These are phyloP conservation scores for Halictus rubicundus DNA, from an alignment of 1,140 invertebrate species.

Conservation along the genomic window DNA sequence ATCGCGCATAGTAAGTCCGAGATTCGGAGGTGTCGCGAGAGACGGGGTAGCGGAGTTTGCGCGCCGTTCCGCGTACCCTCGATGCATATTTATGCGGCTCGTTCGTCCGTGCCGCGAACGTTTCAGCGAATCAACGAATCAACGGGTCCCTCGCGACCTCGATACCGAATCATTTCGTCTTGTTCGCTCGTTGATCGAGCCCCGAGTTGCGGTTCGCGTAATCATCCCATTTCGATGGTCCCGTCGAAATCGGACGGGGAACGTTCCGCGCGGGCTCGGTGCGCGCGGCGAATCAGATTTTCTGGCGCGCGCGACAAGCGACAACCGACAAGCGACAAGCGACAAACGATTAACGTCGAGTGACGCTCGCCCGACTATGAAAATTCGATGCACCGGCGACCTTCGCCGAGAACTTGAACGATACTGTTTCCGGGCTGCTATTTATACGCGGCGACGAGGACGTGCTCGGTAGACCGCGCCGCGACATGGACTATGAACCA, in stretches of 20 bases:
- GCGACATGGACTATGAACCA: constrained; percentile 31
- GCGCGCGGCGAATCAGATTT: too few relatives aligned
- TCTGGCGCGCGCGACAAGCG: too few relatives aligned
- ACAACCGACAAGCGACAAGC: background rate
- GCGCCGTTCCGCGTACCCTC: too few relatives aligned
- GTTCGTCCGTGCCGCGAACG: background rate
- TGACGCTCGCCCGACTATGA: background rate
- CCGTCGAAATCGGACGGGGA: too few relatives aligned
- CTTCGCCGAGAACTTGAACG: constrained; percentile 59
- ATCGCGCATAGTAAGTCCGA: too few relatives aligned
- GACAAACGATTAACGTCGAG: too few relatives aligned
- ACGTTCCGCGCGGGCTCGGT: too few relatives aligned
- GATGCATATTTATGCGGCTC: too few relatives aligned
- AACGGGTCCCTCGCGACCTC: background rate
- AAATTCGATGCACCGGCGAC: background rate
- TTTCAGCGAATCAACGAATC: background rate
- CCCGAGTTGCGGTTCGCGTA: too few relatives aligned
- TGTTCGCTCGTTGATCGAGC: too few relatives aligned
- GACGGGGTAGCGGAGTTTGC: background rate
- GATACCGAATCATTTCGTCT: background rate
- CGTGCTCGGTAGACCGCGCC: constrained; percentile 14
- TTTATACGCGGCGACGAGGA: constrained; percentile 38
- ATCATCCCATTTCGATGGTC: too few relatives aligned
- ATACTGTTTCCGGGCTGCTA: constrained; percentile 14
- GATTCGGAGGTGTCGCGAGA: too few relatives aligned